These are phyloP conservation scores for Mythimna pallens DNA, from an alignment of 2,888 invertebrate genomes.

Conservation along the genomic window DNA sequence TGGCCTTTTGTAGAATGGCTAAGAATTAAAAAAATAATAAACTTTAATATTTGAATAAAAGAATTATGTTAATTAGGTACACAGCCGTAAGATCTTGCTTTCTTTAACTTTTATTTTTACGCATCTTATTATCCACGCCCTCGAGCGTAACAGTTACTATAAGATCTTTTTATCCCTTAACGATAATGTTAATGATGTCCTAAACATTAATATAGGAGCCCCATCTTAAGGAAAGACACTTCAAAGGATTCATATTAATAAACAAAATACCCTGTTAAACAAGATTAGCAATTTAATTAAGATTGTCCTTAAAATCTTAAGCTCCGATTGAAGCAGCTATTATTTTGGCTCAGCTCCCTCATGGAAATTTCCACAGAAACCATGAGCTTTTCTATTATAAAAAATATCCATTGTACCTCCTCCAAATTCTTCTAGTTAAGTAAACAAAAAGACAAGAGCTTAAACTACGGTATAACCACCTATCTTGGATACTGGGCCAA, in stretches of 20 bases:
- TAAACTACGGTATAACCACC: no score
- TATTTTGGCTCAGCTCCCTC: constrained; percentile 3
- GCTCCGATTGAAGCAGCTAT: constrained; percentile 1
- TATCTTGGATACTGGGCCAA: no score
- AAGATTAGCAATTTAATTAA: constrained; percentile 33
- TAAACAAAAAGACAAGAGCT: no score
- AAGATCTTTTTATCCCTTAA: constrained; percentile 21
- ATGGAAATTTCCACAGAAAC: background rate
- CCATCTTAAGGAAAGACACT: constrained; percentile 1
- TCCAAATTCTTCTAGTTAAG: no score
- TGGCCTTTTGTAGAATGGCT: background rate
- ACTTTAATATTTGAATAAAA: constrained; percentile 5
- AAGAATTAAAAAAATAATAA: background rate
- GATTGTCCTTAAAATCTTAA: constrained; percentile 23
- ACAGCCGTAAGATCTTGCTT: constrained; percentile 7
- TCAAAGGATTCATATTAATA: constrained; percentile 15
- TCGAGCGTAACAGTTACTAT: constrained; percentile 1
- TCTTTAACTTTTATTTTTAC: constrained; percentile 23
- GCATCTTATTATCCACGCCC: constrained; percentile 23
- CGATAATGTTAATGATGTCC: constrained; percentile 19
- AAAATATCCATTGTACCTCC: background rate
- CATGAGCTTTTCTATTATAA: background rate
- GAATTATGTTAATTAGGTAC: constrained; percentile 20
- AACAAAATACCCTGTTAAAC: constrained; percentile 2
- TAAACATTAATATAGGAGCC: constrained; percentile 9